Evolutionary conservation across 2,888 invertebrate species (phyloP).

Genomic region (Itoplectis maculator): DNA sequence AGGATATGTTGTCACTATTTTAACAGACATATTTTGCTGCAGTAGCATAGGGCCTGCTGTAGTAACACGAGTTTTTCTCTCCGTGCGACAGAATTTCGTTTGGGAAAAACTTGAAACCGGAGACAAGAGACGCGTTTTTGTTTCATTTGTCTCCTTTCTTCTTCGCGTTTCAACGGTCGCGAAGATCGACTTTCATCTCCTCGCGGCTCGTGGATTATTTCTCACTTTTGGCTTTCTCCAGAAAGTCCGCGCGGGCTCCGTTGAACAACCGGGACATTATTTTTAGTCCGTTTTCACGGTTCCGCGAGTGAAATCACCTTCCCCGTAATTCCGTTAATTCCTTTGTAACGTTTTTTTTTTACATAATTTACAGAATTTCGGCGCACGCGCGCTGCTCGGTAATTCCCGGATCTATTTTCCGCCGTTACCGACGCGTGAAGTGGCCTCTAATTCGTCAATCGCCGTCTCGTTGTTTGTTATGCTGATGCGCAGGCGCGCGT

Average conservation of each 20-base stretch:
- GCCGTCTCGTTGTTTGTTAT: not conserved
- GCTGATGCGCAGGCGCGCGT: not conserved
- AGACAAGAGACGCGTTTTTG: not conserved
- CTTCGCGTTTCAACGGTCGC: not conserved
- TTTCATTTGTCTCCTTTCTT: constrained; percentile 7
- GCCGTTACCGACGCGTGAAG: not conserved
- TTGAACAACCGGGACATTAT: constrained; percentile 40
- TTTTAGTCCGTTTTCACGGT: constrained; percentile 36
- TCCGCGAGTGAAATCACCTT: constrained; percentile 17
- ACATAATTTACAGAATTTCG: constrained; percentile 5
- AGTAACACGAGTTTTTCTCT: too few relatives aligned
- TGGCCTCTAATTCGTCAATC: not conserved
- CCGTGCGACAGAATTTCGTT: constrained; percentile 24
- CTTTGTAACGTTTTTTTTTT: not conserved
- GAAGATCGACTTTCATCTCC: constrained; percentile 49
- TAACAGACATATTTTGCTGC: too few relatives aligned
- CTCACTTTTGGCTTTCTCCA: constrained; percentile 53
- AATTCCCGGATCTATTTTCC: not conserved
- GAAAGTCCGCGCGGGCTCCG: constrained; percentile 25
- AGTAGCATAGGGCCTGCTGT: too few relatives aligned
- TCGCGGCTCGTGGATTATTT: constrained; percentile 2
- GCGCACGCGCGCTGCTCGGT: not conserved
- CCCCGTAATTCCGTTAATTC: not conserved
- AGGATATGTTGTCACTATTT: too few relatives aligned
- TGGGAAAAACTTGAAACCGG: not conserved